Conservation (phyloP, 30 jellyfish, hydroid and myxozoan genomes). For the Hydractinia echinata region DNA sequence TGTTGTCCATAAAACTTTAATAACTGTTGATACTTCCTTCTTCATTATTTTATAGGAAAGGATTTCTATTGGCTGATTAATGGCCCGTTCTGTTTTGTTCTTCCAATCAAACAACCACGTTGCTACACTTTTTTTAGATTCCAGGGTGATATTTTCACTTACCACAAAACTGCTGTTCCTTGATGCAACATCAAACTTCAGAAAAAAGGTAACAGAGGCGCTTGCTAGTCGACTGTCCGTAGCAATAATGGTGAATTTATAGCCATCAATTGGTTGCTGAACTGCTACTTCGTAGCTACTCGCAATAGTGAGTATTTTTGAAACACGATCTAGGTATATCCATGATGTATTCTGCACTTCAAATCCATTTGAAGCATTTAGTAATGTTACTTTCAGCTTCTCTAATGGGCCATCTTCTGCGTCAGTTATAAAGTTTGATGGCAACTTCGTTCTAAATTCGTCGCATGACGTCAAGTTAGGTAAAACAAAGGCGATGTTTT, state of each 20-base stretch:
- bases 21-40: background rate
- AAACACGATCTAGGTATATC: slow-evolving; percentile 20
- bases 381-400: slow-evolving; percentile 8
- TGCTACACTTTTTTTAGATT: background rate
- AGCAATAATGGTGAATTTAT: slow-evolving; percentile 2
- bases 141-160: background rate
- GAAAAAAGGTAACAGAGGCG: background rate
- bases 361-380: slow-evolving; percentile 16
- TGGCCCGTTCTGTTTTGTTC: background rate
- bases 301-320: background rate
- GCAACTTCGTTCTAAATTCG: background rate
- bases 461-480: slow-evolving; percentile 4
- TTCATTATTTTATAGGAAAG: background rate
- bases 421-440: slow-evolving; percentile 4
- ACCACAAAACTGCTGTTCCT: background rate
- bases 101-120: background rate
- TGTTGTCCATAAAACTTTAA: slow-evolving; percentile 13
- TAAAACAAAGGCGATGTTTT: background rate
- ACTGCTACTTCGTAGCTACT: background rate
- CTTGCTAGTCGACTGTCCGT: slow-evolving; percentile 32
- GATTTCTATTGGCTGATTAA: background rate
- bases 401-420: slow-evolving; percentile 22
- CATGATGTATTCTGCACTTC: background rate
- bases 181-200: background rate
- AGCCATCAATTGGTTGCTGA: slow-evolving; percentile 27